Conservation (phyloP, 2,797 vertebrate genomes). For the Anniella stebbinsi region DNA sequence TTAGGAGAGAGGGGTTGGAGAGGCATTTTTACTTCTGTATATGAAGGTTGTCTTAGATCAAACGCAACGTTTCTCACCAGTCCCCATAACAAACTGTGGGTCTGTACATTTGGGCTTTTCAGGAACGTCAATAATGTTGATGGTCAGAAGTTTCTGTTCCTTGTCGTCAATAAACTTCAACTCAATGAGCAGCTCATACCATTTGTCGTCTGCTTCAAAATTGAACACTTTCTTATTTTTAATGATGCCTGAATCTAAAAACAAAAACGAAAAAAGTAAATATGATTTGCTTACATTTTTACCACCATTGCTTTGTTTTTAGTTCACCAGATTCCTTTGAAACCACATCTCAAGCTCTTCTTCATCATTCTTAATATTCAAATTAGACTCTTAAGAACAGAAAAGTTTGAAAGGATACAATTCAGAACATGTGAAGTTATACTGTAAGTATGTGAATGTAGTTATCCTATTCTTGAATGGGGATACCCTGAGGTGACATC, state of each 20-base stretch:
- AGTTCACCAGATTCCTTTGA: not conserved
- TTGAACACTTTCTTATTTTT: constrained; percentile 55
- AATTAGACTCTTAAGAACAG: too few species aligned
- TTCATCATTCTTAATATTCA: not conserved
- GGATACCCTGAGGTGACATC: too few species aligned
- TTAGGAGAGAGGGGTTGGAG: not conserved
- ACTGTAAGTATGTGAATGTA: too few species aligned
- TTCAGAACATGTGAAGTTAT: not conserved
- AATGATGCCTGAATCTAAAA: constrained; percentile 50
- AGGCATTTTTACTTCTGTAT: not conserved
- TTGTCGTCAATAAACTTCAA: not conserved
- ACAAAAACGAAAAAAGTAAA: not conserved
- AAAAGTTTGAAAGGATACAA: not conserved
- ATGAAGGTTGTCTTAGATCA: not conserved
- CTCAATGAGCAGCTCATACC: constrained; percentile 25
- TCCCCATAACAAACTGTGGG: constrained; percentile 54
- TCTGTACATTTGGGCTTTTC: constrained; percentile 35
- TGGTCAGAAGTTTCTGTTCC: constrained; percentile 28
- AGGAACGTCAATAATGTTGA: constrained; percentile 57
- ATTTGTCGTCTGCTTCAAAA: constrained; percentile 57
- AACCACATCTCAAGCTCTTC: not conserved
- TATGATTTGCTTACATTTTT: not conserved
- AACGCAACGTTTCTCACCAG: constrained; percentile 26
- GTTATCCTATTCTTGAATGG: too few species aligned
- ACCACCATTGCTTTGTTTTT: not conserved